phyloP scores from a whole-genome alignment of 2,797 vertebrate genomes.

The Spinus pinus region DNA sequence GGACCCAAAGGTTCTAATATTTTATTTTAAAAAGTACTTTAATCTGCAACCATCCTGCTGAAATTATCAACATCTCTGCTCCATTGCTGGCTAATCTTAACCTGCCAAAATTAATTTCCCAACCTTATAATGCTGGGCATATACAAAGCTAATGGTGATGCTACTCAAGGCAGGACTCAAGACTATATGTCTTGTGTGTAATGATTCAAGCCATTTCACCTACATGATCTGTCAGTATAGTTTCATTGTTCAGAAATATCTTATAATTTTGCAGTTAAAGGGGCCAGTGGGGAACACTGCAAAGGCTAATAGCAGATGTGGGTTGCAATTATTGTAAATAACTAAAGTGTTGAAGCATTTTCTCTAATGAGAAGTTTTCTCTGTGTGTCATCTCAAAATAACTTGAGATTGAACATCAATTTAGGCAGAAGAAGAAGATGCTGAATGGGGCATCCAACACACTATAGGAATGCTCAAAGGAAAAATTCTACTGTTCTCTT shows the following conservation, averaged over 20 bases:
- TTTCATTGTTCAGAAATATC: neutral
- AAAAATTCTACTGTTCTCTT: neutral
- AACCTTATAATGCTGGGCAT: neutral
- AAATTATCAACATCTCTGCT: neutral
- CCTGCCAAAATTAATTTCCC: neutral
- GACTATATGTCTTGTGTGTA: neutral
- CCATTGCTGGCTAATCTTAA: neutral
- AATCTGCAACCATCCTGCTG: neutral
- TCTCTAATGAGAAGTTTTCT: neutral
- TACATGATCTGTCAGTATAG: neutral
- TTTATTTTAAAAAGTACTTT: neutral
- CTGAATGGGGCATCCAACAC: neutral
- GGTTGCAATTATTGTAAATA: neutral
- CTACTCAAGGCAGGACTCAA: neutral
- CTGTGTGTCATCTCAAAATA: neutral
- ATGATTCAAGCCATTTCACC: neutral
- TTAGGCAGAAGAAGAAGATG: neutral
- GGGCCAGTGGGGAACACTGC: neutral
- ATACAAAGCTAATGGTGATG: neutral
- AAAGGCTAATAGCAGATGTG: neutral
- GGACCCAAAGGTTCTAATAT: neutral
- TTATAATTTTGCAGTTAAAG: neutral
- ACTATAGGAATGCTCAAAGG: neutral
- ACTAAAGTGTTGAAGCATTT: neutral
- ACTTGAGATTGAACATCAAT: neutral